Percentiles rank a stretch among this genome's conserved stretches.
Conservation (phyloP, 2,797 vertebrate genomes). For the Paramormyrops hopkinsi region DNA sequence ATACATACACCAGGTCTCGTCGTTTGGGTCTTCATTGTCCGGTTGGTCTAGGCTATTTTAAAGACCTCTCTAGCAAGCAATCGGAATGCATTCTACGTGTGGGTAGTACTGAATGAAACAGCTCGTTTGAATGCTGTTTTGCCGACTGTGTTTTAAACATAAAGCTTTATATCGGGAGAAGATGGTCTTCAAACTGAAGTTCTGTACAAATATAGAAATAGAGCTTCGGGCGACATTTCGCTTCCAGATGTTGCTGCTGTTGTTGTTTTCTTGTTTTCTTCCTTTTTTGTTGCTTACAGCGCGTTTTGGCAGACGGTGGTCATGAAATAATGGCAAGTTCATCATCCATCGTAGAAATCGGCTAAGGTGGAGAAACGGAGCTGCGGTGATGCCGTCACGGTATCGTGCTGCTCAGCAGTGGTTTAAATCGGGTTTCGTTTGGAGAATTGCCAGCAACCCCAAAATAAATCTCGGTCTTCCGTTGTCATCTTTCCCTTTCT, state of each 20-base stretch:
- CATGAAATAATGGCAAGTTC: conserved; percentile 63
- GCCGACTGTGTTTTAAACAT: conserved; percentile 56
- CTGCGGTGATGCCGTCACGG: conserved; percentile 49
- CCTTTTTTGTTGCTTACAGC: conserved; percentile 54
- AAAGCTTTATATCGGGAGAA: conserved; percentile 37
- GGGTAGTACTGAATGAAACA: conserved; percentile 79
- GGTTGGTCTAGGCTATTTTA: conserved; percentile 49
- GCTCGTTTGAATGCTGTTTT: conserved; percentile 66
- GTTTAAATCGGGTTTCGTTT: conserved; percentile 66
- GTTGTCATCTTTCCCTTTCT: conserved; percentile 21
- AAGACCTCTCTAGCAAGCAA: conserved; percentile 58
- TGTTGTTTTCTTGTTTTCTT: neutral
- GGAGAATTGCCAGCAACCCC: conserved; percentile 80
- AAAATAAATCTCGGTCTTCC: conserved; percentile 60
- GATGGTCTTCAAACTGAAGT: conserved; percentile 46
- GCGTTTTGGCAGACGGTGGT: conserved; percentile 60
- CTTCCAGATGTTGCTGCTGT: conserved; percentile 48
- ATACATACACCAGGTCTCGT: conserved; percentile 55
- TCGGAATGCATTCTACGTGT: conserved; percentile 59
- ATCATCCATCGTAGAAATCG: conserved; percentile 55
- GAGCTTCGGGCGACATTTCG: conserved; percentile 56
- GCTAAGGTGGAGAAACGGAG: conserved; percentile 58
- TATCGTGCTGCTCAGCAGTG: conserved; percentile 54
- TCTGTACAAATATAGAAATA: conserved; percentile 66
- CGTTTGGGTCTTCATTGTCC: conserved; percentile 51